Base-by-base conservation (phyloP, 2,113 vertebrate species). In the Ptilonorhynchus violaceus region DNA sequence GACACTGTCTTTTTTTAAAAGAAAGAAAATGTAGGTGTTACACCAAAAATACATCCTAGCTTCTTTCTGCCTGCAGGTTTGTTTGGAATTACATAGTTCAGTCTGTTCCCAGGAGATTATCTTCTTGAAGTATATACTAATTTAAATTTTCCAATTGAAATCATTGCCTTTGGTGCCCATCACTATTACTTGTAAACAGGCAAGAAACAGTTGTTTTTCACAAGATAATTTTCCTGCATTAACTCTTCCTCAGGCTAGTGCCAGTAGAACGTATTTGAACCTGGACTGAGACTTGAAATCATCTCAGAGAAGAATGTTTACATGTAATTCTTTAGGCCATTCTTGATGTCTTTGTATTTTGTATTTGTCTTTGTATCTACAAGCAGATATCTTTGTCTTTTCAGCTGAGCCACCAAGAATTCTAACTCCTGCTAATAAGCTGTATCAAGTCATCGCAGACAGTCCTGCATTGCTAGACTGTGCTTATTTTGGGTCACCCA, bases 341-440 rank as follows among this genome's bases (percentile, higher is more conserved):
- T 58, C 15, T 83, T 50, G 9, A 68, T 88, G 24, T 62, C 55
- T 67, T 87, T 44, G 14, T 77, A 14, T 92, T 87, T 84, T 88
- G 44, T 63, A 28, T 69, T 88, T 58, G 28, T 47, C 8, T 69
- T 73, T 49, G 21, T 58, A 39, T 39, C 46, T 88, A 20, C 50
- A 89, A 52, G 23, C 25, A 52, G 27, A 13, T 89, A 13, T 68
- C 19, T 94, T 91, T 95, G 31, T 98, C 58, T 80, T 98, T 98
- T 80, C 96, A 99, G 99, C 99, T 47, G 99, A 99, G 91, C 97
- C 98, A 7, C 99, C 99, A 62, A 98, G 99, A 98, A 99, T 99
- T 95, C 98, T 99, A 72, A 99, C 99, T 33, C 78, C 96, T 24
- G 50, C 97, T 88, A 98, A 99, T 97, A 98, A 98, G 86, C 95